These are phyloP conservation scores for Cassiopea xamachana DNA, from an alignment of 30 jellyfish, hydroid and myxozoan species.

Conservation along the genomic window DNA sequence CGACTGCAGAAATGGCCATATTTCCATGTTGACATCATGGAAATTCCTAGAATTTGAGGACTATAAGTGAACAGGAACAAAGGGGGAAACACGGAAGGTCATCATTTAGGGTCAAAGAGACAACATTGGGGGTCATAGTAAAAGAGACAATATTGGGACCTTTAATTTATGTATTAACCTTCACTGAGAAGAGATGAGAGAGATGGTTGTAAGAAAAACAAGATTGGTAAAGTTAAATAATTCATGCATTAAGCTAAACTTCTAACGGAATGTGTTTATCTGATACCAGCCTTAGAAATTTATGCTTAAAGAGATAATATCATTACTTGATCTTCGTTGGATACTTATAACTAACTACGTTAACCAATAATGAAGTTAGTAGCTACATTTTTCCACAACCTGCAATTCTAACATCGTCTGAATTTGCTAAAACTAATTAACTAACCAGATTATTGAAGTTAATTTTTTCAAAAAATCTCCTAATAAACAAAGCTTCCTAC, in stretches of 20 bases:
- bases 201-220: background rate
- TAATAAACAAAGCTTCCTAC: background rate
- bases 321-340: background rate
- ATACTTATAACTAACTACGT: background rate
- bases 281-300: constrained; percentile 2
- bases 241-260: background rate
- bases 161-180: too few relatives aligned
- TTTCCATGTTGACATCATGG: too few relatives aligned
- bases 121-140: too few relatives aligned
- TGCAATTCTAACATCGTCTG: constrained; percentile 22
- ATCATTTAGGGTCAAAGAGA: too few relatives aligned
- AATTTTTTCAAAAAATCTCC: background rate
- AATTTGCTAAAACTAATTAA: constrained; percentile 12
- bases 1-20: too few relatives aligned
- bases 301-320: background rate
- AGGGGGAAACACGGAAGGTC: too few relatives aligned
- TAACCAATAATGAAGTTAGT: constrained; percentile 7
- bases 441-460: constrained; percentile 8
- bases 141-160: too few relatives aligned
- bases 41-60: too few relatives aligned
- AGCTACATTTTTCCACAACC: constrained; percentile 13
- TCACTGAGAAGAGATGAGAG: background rate
- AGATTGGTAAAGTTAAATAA: background rate
- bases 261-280: constrained; percentile 25
- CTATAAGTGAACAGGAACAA: too few relatives aligned